Conservation (phyloP, 2,888 invertebrate genomes). For the Zaprionus obscuricornis region DNA sequence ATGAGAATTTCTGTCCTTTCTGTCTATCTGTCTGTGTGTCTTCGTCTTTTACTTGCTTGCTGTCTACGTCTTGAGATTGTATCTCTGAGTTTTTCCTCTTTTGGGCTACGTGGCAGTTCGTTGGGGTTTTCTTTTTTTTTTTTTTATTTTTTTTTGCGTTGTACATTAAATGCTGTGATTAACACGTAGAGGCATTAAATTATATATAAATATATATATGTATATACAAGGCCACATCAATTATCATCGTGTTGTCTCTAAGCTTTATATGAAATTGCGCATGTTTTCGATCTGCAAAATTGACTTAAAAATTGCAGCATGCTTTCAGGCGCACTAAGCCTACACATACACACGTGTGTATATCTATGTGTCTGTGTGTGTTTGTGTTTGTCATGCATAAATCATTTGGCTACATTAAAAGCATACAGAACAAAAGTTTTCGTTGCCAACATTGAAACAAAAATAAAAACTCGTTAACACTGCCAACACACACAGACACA, state of each 20-base stretch:
- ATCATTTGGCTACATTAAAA: slow-evolving; percentile 73
- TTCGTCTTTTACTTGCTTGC: no score
- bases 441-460: slow-evolving; percentile 52
- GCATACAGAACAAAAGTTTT: slow-evolving; percentile 54
- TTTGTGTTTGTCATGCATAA: slow-evolving; percentile 61
- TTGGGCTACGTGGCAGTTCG: slow-evolving; percentile 37
- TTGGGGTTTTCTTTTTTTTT: no score
- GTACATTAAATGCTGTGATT: slow-evolving; percentile 76
- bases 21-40: slow-evolving; percentile 17
- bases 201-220: slow-evolving; percentile 41
- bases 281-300: neutral
- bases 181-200: slow-evolving; percentile 76
- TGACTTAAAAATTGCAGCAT: slow-evolving; percentile 45
- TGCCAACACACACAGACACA: neutral
- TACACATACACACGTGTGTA: neutral
- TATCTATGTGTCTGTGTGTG: neutral
- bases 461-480: slow-evolving; percentile 76
- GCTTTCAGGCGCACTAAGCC: slow-evolving; percentile 30
- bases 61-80: slow-evolving; percentile 20
- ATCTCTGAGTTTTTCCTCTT: slow-evolving; percentile 20
- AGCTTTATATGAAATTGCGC: slow-evolving; percentile 40
- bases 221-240: slow-evolving; percentile 60
- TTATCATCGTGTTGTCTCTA: no score
- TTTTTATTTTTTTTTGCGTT: no score
- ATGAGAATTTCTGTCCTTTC: slow-evolving; percentile 55